Base-by-base conservation (phyloP, 2,113 vertebrate genomes). In the Acinonyx jubatus region DNA sequence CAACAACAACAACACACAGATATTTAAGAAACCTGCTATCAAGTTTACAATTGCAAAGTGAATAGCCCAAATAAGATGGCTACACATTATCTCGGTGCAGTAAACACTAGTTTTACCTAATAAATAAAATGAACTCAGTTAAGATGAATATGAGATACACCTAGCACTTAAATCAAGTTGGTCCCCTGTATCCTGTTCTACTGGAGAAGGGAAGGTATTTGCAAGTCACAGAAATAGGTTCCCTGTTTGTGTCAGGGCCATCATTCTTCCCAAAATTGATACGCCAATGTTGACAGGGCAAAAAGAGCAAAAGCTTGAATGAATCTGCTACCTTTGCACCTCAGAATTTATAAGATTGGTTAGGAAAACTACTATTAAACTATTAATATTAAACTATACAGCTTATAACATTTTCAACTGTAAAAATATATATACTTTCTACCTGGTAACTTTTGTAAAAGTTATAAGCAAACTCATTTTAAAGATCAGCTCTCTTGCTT, bases 1-100 rank as follows among this genome's bases (percentile, higher is more conserved):
- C 84, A 95, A 88, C 41, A 93, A 94, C 41, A 93, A 94, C 89
- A 96, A 91, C 79, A 97, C 69, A 96, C 33, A 97, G 27, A 95
- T 78, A 97, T 92, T 97, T 98, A 71, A 95, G 85, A 97, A 94
- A 81, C 41, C 69, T 96, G 66, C 41, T 78, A 91, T 87, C 41
- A 94, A 94, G 66, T 91, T 95, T 81, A 91, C 69, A 96, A 55
- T 55, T 91, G 71, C 83, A 96, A 88, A 96, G 36, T 95, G 89
- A 95, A 82, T 12, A 96, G 45, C 66, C 79, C 96, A 91, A 96
- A 85, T 83, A 93, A 83, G 27, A 91, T 38, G 82, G 38, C 78
- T 73, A 85, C 25, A 91, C 52, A 91, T 88, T 82, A 92, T 92
- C 65, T 45, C 82, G 68, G 89, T n/a, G 15, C 68, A 96, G 38